Evolutionary conservation across 2,113 vertebrate species (phyloP).

Genomic region (Hepsetus odoe): DNA sequence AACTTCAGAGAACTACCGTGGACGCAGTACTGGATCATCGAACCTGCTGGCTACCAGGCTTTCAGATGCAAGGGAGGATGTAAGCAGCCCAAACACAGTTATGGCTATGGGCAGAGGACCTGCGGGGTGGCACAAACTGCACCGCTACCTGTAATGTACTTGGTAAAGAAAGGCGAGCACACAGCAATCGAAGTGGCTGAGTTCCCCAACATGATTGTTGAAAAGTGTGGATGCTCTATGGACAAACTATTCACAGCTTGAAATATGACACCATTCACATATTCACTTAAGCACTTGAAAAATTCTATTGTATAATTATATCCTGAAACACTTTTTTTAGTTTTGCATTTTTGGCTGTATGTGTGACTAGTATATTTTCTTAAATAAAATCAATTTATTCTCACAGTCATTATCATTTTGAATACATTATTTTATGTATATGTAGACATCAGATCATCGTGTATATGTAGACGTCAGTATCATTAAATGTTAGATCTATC

Average conservation of each 20-base stretch:
- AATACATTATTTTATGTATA: no score
- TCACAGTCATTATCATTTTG: neutral
- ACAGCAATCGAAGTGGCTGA: slow-evolving; percentile 79
- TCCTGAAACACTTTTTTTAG: neutral
- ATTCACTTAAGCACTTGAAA: slow-evolving; percentile 37
- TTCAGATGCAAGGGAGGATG: slow-evolving; percentile 70
- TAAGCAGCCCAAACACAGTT: slow-evolving; percentile 60
- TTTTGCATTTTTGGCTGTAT: slow-evolving; percentile 10
- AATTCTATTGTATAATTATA: slow-evolving; percentile 2
- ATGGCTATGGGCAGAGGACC: slow-evolving; percentile 62
- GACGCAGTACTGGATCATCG: slow-evolving; percentile 76
- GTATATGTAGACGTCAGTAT: no score
- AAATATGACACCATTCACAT: slow-evolving; percentile 1
- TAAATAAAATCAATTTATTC: slow-evolving; percentile 37
- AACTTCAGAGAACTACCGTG: slow-evolving; percentile 73
- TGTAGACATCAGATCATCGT: no score
- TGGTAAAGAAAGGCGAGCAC: slow-evolving; percentile 75
- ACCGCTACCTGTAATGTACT: slow-evolving; percentile 78
- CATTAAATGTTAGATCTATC: no score
- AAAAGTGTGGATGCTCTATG: slow-evolving; percentile 74
- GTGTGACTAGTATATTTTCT: slow-evolving; percentile 34
- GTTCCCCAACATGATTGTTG: slow-evolving; percentile 77
- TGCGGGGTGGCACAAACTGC: slow-evolving; percentile 70
- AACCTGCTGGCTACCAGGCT: slow-evolving; percentile 72
- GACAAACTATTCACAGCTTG: slow-evolving; percentile 67